phyloP scores from a whole-genome alignment of 92 coral and sea anemone species.

The Palythoa grandiflora region DNA sequence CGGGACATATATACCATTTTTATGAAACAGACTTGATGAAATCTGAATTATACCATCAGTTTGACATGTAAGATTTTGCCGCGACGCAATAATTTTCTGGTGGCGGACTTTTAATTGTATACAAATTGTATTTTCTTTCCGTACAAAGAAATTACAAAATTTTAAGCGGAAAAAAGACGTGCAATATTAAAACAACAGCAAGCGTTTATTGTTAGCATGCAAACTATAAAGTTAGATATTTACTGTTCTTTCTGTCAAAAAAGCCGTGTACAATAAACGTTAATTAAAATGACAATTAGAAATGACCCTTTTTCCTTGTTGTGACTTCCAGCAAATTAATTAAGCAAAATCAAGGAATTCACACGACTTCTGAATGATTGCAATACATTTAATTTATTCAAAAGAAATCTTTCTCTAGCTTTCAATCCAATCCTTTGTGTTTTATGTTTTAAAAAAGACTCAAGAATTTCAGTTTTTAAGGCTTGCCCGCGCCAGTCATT shows the following conservation, averaged over 20 bases:
- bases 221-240: not conserved
- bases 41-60: not conserved
- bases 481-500: not conserved
- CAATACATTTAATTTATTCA: not conserved
- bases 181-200: not conserved
- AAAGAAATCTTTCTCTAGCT: not conserved
- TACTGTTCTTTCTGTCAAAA: not conserved
- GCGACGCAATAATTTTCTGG: not conserved
- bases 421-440: not conserved
- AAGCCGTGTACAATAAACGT: conserved; percentile 10
- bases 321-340: conserved; percentile 32
- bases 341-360: conserved; percentile 26
- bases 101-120: not conserved
- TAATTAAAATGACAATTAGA: conserved; percentile 23
- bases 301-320: conserved; percentile 5
- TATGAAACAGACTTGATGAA: conserved; percentile 6
- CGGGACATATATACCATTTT: not conserved
- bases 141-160: not conserved
- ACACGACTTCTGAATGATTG: not conserved
- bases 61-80: not conserved
- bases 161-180: not conserved
- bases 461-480: not conserved
- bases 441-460: not conserved
- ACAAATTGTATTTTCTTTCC: no score
- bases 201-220: not conserved